Percentiles rank a stretch among this genome's conserved stretches.
Evolutionary conservation across 2,888 invertebrate genomes (phyloP).

Genomic region (Pandemis cinnamomeana): DNA sequence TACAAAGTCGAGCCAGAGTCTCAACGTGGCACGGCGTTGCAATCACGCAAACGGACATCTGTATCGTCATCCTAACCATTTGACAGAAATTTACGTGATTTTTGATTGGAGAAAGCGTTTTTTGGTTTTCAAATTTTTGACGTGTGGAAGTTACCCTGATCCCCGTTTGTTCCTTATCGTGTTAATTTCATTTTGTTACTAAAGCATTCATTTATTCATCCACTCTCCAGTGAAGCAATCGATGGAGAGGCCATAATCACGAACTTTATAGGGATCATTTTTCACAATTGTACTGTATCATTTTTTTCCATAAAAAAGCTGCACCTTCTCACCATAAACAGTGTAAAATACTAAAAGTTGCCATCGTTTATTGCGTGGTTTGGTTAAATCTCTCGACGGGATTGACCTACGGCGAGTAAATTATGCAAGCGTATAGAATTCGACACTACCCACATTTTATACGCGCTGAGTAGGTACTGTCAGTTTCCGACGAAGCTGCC

Average conservation of each 20-base stretch:
- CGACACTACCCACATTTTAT: neutral
- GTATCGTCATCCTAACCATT: constrained; percentile 52
- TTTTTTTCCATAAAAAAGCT: no score
- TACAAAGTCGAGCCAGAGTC: no score
- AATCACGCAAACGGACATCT: neutral
- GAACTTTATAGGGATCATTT: neutral
- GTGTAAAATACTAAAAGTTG: neutral
- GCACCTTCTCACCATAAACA: neutral
- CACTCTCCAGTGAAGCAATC: constrained; percentile 4
- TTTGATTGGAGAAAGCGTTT: constrained; percentile 42
- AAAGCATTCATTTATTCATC: constrained; percentile 1
- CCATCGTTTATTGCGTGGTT: neutral
- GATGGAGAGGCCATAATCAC: neutral
- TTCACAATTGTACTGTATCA: neutral
- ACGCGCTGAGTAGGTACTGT: neutral
- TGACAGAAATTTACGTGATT: constrained; percentile 46
- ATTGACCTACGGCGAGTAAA: neutral
- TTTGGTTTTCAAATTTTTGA: constrained; percentile 38
- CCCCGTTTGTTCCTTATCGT: constrained; percentile 13
- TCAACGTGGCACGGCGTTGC: constrained; percentile 20
- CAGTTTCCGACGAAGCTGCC: neutral
- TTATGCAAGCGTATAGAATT: neutral
- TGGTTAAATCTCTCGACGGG: neutral
- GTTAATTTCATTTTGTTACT: neutral
- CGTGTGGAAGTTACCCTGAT: constrained; percentile 28